phyloP scores from a whole-genome alignment of 2,888 invertebrate genomes.

The Plagodis pulveraria region DNA sequence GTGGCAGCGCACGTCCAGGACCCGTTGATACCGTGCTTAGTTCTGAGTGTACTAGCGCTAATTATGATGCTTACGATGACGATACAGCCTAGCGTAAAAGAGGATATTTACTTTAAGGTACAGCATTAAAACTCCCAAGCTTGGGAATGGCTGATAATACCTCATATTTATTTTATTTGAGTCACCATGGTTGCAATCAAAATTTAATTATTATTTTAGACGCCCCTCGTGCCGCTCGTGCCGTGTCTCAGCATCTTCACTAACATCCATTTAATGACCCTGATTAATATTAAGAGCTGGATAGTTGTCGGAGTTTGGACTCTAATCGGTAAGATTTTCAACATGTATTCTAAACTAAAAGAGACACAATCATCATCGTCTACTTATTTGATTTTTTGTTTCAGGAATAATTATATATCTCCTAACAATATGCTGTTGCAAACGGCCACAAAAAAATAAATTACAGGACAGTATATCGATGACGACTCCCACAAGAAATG shows the following conservation, averaged over 20 bases:
- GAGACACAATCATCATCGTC: background rate
- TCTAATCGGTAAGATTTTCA: slow-evolving; percentile 85
- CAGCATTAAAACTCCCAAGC: too few species aligned
- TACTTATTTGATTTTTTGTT: slow-evolving; percentile 31
- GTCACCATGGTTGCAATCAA: background rate
- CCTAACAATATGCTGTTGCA: slow-evolving; percentile 63
- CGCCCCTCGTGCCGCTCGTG: slow-evolving; percentile 92
- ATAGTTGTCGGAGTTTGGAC: slow-evolving; percentile 93
- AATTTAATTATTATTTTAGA: slow-evolving; percentile 82
- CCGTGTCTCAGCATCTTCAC: slow-evolving; percentile 92
- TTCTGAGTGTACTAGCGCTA: slow-evolving; percentile 54
- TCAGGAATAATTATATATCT: slow-evolving; percentile 75
- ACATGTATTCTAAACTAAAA: background rate
- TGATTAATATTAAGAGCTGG: slow-evolving; percentile 92
- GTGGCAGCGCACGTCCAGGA: slow-evolving; percentile 44
- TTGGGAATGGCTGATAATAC: background rate
- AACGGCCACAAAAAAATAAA: slow-evolving; percentile 46
- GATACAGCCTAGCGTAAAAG: slow-evolving; percentile 63
- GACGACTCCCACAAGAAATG: slow-evolving; percentile 54
- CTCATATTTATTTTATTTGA: background rate
- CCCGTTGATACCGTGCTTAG: slow-evolving; percentile 46
- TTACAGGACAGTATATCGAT: slow-evolving; percentile 50
- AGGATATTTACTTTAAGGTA: slow-evolving; percentile 65
- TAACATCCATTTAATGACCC: slow-evolving; percentile 94
- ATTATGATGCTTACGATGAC: slow-evolving; percentile 59